phyloP scores from a whole-genome alignment of 2,113 vertebrate species.

The Sturnus vulgaris region DNA sequence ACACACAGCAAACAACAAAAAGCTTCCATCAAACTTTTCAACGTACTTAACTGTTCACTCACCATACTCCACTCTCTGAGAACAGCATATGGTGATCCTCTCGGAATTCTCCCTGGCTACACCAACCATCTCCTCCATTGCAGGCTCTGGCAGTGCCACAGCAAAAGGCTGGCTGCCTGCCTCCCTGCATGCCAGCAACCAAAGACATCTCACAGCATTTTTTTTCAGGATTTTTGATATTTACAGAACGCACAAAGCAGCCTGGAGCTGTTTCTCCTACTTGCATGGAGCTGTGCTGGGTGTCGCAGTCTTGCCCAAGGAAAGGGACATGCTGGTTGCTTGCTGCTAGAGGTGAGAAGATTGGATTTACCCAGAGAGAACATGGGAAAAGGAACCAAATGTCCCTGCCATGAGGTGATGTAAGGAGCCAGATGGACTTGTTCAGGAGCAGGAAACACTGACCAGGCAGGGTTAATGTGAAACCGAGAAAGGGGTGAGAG shows the following conservation, averaged over 20 bases:
- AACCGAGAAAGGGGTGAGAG: neutral
- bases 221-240: neutral
- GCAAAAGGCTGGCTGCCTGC: neutral
- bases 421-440: neutral
- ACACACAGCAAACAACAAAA: neutral
- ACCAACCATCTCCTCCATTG: neutral
- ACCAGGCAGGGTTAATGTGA: neutral
- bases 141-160: neutral
- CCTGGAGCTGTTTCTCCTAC: neutral
- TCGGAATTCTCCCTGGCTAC: neutral
- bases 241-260: neutral
- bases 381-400: neutral
- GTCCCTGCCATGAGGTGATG: neutral
- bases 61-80: accelerated
- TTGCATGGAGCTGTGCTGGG: neutral
- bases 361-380: neutral
- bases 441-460: neutral
- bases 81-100: neutral
- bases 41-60: neutral
- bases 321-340: neutral
- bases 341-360: neutral
- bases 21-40: neutral
- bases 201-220: neutral
- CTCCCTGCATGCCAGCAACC: neutral
- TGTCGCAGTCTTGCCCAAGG: neutral